Percentiles rank a stretch among this genome's conserved stretches.
phyloP scores from a whole-genome alignment of 2,888 invertebrate species.

The Halictus quadricinctus region DNA sequence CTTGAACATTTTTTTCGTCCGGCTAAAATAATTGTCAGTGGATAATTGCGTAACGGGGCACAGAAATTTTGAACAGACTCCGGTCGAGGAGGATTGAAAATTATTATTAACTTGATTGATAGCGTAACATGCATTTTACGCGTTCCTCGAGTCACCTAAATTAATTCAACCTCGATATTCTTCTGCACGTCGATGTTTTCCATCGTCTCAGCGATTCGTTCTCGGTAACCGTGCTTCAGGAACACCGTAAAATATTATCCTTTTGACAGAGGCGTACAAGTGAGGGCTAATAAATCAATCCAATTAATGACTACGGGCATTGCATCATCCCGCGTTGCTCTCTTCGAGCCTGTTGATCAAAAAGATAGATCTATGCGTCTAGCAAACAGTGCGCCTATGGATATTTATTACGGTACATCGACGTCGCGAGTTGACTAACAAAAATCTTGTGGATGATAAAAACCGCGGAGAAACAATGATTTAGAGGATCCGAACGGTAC shows the following conservation, averaged over 20 bases:
- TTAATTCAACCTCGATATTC: conserved; percentile 19
- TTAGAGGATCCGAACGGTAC: neutral
- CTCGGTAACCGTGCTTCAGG: conserved; percentile 4
- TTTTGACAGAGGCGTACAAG: conserved; percentile 17
- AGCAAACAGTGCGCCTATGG: conserved; percentile 19
- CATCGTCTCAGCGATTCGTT: neutral
- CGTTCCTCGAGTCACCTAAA: conserved; percentile 10
- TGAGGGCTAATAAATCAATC: conserved; percentile 37
- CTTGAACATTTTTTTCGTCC: neutral
- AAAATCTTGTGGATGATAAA: neutral
- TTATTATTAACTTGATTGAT: conserved; percentile 43
- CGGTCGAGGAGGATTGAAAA: neutral
- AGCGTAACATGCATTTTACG: conserved; percentile 6
- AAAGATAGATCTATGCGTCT: conserved; percentile 23
- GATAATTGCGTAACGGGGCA: conserved; percentile 3
- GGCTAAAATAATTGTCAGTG: neutral
- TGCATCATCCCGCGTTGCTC: conserved; percentile 30
- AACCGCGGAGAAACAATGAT: neutral
- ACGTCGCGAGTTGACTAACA: neutral
- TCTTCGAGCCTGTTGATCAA: conserved; percentile 24
- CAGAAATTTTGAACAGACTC: neutral
- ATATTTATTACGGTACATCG: conserved; percentile 12
- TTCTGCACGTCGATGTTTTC: conserved; percentile 5
- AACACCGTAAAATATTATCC: conserved; percentile 43
- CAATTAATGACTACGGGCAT: conserved; percentile 22